Conservation (phyloP, 2,888 invertebrate species). For the Trachelus tabidus region DNA sequence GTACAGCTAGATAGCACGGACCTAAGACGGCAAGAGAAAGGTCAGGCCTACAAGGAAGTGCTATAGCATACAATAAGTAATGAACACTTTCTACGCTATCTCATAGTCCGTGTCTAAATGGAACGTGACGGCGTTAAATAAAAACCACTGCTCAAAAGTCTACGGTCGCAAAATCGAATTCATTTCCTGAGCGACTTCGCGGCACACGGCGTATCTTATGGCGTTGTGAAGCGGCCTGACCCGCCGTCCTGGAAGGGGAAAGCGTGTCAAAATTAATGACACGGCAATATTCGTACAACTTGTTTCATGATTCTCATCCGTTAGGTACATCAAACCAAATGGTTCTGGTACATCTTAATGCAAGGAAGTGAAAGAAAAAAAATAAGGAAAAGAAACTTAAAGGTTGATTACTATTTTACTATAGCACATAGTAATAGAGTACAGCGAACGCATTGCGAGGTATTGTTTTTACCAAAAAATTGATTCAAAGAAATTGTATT, state of each 20-base stretch:
- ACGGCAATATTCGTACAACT: background rate
- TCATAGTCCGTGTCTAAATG: conserved; percentile 35
- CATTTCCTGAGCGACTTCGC: background rate
- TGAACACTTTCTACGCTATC: conserved; percentile 43
- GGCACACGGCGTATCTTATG: background rate
- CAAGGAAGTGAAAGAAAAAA: too few relatives aligned
- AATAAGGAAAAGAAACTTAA: background rate
- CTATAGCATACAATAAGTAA: conserved; percentile 38
- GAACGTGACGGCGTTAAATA: conserved; percentile 46
- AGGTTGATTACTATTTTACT: background rate
- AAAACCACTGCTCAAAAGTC: conserved; percentile 20
- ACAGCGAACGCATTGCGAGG: too few relatives aligned
- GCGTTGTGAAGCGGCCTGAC: background rate
- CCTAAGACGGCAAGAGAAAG: conserved; percentile 50
- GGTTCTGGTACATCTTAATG: background rate
- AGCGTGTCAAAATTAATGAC: conserved; percentile 31
- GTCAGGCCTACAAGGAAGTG: conserved; percentile 58
- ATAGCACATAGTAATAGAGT: background rate
- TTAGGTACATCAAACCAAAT: background rate
- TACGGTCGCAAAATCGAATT: background rate
- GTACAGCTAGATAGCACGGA: conserved; percentile 8
- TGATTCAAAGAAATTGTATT: background rate
- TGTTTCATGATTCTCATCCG: background rate
- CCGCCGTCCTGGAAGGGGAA: conserved; percentile 18
- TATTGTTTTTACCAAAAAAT: background rate